Conservation (phyloP, 2,797 vertebrate genomes). For the Darevskia mixta region DNA sequence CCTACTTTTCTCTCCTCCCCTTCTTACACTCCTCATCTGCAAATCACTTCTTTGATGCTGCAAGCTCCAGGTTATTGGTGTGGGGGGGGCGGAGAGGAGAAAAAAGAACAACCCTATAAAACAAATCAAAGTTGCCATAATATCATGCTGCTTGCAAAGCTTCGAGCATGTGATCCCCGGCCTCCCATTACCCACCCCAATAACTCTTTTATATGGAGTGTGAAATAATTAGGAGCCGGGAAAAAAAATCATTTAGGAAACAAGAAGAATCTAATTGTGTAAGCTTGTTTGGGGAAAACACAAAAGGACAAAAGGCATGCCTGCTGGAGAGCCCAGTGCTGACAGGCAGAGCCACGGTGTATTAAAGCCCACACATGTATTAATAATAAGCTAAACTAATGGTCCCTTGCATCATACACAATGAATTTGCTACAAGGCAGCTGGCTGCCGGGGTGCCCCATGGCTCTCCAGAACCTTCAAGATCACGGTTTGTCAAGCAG, state of each 20-base stretch:
- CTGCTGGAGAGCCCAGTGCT: slow-evolving; percentile 57
- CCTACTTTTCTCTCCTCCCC: background rate
- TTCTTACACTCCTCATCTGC: background rate
- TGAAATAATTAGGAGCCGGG: slow-evolving; percentile 82
- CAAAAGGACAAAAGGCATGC: slow-evolving; percentile 66
- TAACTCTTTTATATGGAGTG: slow-evolving; percentile 86
- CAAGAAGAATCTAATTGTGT: slow-evolving; percentile 83
- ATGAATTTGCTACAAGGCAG: slow-evolving; percentile 63
- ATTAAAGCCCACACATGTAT: slow-evolving; percentile 67
- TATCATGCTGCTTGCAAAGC: slow-evolving; percentile 66
- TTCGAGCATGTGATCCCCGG: slow-evolving; percentile 71
- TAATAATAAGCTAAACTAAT: slow-evolving; percentile 68
- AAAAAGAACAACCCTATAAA: slow-evolving; percentile 20
- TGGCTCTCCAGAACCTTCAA: slow-evolving; percentile 49
- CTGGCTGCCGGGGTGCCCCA: slow-evolving; percentile 40
- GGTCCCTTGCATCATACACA: slow-evolving; percentile 57
- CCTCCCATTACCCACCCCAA: slow-evolving; percentile 81
- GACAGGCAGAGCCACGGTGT: slow-evolving; percentile 62
- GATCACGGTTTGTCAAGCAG: slow-evolving; percentile 48
- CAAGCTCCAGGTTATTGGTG: slow-evolving; percentile 38
- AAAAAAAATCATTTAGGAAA: slow-evolving; percentile 81
- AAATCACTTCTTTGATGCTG: slow-evolving; percentile 25
- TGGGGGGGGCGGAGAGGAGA: background rate
- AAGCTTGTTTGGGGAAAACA: slow-evolving; percentile 80
- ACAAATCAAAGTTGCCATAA: slow-evolving; percentile 76